Base-by-base conservation (phyloP, 2,113 vertebrate genomes). In the Toxostoma redivivum region DNA sequence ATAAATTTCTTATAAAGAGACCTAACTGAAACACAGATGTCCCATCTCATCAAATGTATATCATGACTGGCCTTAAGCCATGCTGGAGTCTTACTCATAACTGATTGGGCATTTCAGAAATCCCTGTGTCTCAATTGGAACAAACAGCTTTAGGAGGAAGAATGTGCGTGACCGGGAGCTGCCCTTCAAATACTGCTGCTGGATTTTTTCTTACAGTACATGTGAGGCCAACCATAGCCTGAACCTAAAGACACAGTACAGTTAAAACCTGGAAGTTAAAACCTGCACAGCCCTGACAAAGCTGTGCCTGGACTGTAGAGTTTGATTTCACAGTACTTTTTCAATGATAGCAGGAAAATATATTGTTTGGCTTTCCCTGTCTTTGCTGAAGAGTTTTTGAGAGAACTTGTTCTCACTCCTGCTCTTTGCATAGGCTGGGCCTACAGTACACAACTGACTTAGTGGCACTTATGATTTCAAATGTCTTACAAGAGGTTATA, bases 11-110 rank as follows among this genome's bases (percentile, higher is more conserved):
- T 83, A 74, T 74, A 86, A 83, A 78, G 72, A 88, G 51, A 62
- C 48, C 72, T 88, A 95, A 90, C 74, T 74, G 79, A 96, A 95
- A 71, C 67, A 88, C 94, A 96, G 94, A 96, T 96, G 93, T 96
- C 95, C 82, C 51, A 90, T 97, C 85, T 97, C 90, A 95, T 96
- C 93, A 88, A 64, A 88, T 67, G 20, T 67, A 64, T 84, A 86
- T 69, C 88, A 65, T 22, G 44, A 91, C 64, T 92, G 88, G 85
- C 56, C 64, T 71, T 94, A 92, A 95, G 90, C 81, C 85, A 57
- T 53, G 38, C 37, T 93, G 31, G 22, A 93, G 31, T 60, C 67
- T 84, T 70, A 37, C n/a, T 93, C 58, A 81, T 77, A 93, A 83
- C 64, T 73, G 79, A 96, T 57, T 90, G 93, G 86, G 40, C 92